Conservation (phyloP, 2,888 invertebrate genomes). For the Trichacis sp. region DNA sequence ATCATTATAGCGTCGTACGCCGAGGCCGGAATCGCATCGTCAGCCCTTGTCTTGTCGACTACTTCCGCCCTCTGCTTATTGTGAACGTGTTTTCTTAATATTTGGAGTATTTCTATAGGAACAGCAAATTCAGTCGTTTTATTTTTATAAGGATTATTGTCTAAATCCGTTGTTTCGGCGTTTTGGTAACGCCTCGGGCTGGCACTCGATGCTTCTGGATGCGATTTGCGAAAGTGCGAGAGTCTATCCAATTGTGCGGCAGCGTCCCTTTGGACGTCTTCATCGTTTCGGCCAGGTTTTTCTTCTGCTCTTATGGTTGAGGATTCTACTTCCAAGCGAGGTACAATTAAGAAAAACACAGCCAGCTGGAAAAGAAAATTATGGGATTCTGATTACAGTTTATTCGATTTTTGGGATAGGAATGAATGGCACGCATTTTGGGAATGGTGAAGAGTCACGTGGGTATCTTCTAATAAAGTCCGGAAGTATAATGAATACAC, state of each 20-base stretch:
- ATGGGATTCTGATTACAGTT: too few species aligned
- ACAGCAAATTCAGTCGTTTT: conserved; percentile 32
- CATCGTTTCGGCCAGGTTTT: conserved; percentile 18
- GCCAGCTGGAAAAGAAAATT: conserved; percentile 48
- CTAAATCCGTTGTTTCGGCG: conserved; percentile 21
- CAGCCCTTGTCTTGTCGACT: conserved; percentile 44
- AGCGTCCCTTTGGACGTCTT: conserved; percentile 48
- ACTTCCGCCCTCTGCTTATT: conserved; percentile 9
- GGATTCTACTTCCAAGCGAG: conserved; percentile 41
- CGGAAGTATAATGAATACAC: too few species aligned
- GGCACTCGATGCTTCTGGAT: conserved; percentile 14
- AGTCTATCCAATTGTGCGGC: conserved; percentile 59
- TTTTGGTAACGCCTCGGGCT: conserved; percentile 6
- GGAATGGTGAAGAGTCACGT: too few species aligned
- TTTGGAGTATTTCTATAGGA: conserved; percentile 37
- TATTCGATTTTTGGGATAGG: too few species aligned
- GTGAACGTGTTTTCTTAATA: conserved; percentile 29
- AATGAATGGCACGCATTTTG: too few species aligned
- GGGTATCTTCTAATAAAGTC: too few species aligned
- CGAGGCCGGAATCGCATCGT: conserved; percentile 51
- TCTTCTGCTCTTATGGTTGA: conserved; percentile 34
- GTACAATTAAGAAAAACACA: conserved; percentile 47
- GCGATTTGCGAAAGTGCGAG: conserved; percentile 50
- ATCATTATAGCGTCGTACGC: conserved; percentile 52
- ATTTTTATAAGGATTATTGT: conserved; percentile 20